phyloP scores from a whole-genome alignment of 2,797 vertebrate species.

The Bovichtus variegatus region DNA sequence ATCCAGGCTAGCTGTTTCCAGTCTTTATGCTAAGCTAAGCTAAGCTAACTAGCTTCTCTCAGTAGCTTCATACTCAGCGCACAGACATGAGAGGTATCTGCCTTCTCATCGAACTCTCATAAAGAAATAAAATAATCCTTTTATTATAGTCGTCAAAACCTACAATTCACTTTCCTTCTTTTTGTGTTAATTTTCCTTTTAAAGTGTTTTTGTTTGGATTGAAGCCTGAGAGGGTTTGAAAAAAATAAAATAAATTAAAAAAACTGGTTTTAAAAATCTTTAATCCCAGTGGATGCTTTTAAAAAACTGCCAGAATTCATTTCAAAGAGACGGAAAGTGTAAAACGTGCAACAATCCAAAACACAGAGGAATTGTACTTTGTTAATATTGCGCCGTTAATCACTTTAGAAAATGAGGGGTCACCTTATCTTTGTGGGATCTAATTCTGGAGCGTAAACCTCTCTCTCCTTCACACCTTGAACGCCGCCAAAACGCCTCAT shows the following conservation, averaged over 20 bases:
- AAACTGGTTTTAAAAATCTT: conserved; percentile 28
- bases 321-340: conserved; percentile 9
- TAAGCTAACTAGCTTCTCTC: no score
- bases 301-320: conserved; percentile 35
- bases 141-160: no score
- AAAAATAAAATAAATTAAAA: no score
- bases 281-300: conserved; percentile 40
- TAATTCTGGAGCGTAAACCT: conserved; percentile 39
- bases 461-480: conserved; percentile 33
- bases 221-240: conserved; percentile 31
- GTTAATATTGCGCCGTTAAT: conserved; percentile 37
- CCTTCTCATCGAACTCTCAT: no score
- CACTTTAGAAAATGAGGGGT: conserved; percentile 35
- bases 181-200: background rate
- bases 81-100: no score
- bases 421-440: background rate
- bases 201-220: conserved; percentile 27
- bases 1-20: no score
- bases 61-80: no score
- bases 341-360: conserved; percentile 26
- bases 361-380: conserved; percentile 47
- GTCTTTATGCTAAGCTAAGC: no score
- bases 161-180: no score
- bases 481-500: conserved; percentile 38
- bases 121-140: no score